phyloP scores from a whole-genome alignment of 2,888 invertebrate species.

The Apantesis nais region DNA sequence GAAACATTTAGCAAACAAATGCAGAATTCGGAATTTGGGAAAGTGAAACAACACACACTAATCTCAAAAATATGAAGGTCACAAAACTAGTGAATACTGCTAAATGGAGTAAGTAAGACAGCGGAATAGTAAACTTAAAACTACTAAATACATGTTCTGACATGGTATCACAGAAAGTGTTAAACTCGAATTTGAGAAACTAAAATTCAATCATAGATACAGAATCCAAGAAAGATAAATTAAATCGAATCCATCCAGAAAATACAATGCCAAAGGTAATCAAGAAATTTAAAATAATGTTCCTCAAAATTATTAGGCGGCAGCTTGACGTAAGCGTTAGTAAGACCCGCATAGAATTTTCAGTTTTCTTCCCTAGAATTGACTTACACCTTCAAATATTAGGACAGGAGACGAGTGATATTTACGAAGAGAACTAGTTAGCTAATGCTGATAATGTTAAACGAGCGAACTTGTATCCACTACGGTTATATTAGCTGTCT shows the following conservation, averaged over 20 bases:
- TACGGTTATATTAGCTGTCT: background rate
- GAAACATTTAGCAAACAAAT: background rate
- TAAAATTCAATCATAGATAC: background rate
- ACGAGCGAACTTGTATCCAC: background rate
- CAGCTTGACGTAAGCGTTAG: slow-evolving; percentile 21
- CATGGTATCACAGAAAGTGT: background rate
- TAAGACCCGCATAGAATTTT: slow-evolving; percentile 36
- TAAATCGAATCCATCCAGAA: slow-evolving; percentile 66
- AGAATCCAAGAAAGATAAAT: slow-evolving; percentile 34
- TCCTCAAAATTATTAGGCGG: slow-evolving; percentile 35
- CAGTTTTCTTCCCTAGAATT: slow-evolving; percentile 33
- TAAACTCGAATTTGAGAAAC: background rate
- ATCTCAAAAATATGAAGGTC: background rate
- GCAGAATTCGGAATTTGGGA: no score
- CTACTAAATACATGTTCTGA: background rate
- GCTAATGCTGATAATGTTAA: no score
- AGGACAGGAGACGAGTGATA: slow-evolving; percentile 19
- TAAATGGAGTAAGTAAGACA: background rate
- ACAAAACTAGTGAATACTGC: background rate
- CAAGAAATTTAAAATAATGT: slow-evolving; percentile 29
- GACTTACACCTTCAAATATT: slow-evolving; percentile 54
- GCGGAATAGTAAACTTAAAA: background rate
- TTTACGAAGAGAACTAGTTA: background rate
- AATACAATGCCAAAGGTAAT: slow-evolving; percentile 52
- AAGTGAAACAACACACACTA: background rate